Conservation (phyloP, 1,140 invertebrate species). For the Schlechtendalia chinensis region DNA sequence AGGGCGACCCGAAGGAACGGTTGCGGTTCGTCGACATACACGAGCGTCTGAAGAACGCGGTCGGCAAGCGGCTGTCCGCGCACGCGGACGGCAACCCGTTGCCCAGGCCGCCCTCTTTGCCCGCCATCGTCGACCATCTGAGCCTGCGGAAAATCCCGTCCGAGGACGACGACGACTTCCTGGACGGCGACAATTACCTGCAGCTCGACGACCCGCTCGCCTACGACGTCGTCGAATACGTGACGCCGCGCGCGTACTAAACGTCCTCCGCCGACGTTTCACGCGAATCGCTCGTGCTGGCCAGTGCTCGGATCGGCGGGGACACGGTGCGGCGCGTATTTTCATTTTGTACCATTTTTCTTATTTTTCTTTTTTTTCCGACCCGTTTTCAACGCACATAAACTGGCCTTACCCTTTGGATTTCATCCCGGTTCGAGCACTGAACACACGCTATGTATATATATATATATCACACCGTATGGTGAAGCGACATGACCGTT, state of each 20-base stretch:
- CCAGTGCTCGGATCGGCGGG: too few relatives aligned
- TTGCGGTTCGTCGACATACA: constrained; percentile 72
- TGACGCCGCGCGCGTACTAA: not conserved
- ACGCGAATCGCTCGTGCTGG: too few relatives aligned
- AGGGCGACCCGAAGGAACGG: constrained; percentile 75
- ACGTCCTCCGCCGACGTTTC: too few relatives aligned
- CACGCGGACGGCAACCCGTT: not conserved
- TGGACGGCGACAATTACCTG: constrained; percentile 64
- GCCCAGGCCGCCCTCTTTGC: constrained; percentile 53
- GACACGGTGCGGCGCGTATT: too few relatives aligned
- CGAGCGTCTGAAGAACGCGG: constrained; percentile 63
- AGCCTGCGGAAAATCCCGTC: constrained; percentile 56
- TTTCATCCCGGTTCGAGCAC: too few relatives aligned
- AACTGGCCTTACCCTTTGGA: too few relatives aligned
- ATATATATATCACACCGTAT: too few relatives aligned
- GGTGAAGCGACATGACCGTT: too few relatives aligned
- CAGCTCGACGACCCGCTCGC: constrained; percentile 55
- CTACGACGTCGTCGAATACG: not conserved
- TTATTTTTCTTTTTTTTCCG: too few relatives aligned
- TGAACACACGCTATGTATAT: too few relatives aligned
- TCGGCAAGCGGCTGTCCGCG: constrained; percentile 52
- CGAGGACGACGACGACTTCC: constrained; percentile 57
- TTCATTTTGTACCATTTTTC: too few relatives aligned
- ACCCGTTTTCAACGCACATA: too few relatives aligned
- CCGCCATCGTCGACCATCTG: constrained; percentile 52